A percentile compares a stretch with the other conserved stretches of the same genome.
phyloP scores from a whole-genome alignment of 2,113 vertebrate species.

The Menura novaehollandiae region DNA sequence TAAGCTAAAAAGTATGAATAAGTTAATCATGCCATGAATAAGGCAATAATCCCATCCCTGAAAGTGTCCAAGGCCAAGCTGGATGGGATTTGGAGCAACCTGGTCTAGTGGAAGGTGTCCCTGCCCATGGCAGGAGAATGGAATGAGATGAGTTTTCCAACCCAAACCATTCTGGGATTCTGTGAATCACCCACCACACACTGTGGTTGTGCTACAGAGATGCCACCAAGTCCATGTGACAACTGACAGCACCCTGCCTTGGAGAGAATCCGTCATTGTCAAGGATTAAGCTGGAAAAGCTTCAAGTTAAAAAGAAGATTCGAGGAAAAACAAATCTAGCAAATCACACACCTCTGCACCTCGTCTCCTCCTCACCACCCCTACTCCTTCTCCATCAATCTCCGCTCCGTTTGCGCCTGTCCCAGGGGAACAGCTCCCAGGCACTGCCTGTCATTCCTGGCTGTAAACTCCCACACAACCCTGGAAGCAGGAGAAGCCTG shows the following conservation, averaged over 20 bases:
- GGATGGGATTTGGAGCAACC: neutral
- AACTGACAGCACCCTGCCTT: fast-evolving
- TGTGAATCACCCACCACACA: neutral
- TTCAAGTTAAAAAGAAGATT: neutral
- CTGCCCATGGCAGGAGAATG: neutral
- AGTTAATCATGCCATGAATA: neutral
- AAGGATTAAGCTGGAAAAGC: neutral
- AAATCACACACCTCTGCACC: neutral
- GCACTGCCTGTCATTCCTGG: neutral
- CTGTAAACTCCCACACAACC: neutral
- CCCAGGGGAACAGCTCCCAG: neutral
- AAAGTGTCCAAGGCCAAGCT: neutral
- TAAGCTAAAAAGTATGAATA: neutral
- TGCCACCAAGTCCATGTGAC: neutral
- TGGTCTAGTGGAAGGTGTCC: neutral
- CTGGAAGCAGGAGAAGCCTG: neutral
- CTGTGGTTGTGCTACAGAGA: neutral
- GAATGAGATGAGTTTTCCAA: neutral
- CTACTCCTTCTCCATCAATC: neutral
- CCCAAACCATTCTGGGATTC: neutral
- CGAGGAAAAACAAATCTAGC: neutral
- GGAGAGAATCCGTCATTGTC: neutral
- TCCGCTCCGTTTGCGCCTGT: neutral
- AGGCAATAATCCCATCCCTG: neutral
- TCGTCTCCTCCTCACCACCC: neutral